These are phyloP conservation scores for Aplysina aerophoba DNA, from an alignment of 37 sponge, comb jelly and placozoan species.

Conservation along the genomic window DNA sequence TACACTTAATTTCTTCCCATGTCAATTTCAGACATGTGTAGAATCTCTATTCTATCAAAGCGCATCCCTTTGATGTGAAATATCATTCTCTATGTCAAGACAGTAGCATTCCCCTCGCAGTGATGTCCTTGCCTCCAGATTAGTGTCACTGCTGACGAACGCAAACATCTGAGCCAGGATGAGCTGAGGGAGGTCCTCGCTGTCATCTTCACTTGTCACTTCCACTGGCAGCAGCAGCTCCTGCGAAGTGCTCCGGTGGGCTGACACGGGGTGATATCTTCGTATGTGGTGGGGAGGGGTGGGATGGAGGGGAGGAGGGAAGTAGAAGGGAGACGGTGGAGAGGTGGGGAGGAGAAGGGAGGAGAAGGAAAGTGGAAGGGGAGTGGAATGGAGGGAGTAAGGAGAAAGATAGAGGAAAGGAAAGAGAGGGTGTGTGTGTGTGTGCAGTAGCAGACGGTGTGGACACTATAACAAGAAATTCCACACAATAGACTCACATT, in stretches of 20 bases:
- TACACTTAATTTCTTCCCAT: too few relatives aligned
- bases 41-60: too few relatives aligned
- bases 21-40: too few relatives aligned
- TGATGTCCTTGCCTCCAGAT: neutral
- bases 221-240: neutral
- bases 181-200: neutral
- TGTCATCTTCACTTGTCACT: neutral
- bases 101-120: neutral
- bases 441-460: too few relatives aligned
- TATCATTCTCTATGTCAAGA: too few relatives aligned
- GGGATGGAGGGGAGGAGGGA: neutral
- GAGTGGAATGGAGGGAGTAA: too few relatives aligned
- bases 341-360: neutral
- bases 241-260: neutral
- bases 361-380: neutral
- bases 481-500: constrained; percentile 10
- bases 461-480: too few relatives aligned
- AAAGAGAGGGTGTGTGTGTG: too few relatives aligned
- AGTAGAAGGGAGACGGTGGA: neutral
- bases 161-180: constrained; percentile 19
- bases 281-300: neutral
- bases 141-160: constrained; percentile 10
- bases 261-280: neutral
- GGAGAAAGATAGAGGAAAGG: too few relatives aligned
- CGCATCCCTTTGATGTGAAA: too few relatives aligned